These are phyloP conservation scores for Leucoraja erinaceus DNA, from an alignment of 2,113 vertebrate species.

Conservation along the genomic window DNA sequence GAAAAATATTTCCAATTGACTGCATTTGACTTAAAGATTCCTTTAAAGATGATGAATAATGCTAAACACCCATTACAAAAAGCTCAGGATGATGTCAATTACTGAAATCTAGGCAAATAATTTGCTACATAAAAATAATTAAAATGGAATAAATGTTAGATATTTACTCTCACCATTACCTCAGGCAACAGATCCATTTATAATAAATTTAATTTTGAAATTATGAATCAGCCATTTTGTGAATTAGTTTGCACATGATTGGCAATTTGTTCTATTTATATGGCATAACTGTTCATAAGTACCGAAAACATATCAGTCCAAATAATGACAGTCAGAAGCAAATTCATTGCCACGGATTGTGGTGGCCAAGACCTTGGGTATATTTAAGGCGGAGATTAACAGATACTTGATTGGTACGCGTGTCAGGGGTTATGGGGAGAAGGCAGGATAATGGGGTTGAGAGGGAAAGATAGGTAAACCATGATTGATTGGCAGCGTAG, in stretches of 20 bases:
- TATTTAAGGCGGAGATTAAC: no score
- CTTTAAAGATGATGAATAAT: not conserved
- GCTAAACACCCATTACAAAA: not conserved
- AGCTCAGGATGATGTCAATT: not conserved
- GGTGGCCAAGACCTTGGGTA: no score
- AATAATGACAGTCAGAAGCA: not conserved
- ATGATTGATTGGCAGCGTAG: no score
- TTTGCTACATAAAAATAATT: not conserved
- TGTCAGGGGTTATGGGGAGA: no score
- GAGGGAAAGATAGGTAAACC: no score
- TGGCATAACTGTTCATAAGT: not conserved
- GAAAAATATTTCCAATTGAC: not conserved
- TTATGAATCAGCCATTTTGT: not conserved
- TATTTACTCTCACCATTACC: not conserved
- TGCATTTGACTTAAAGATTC: not conserved
- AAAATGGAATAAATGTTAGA: not conserved
- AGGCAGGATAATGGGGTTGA: no score
- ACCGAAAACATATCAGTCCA: not conserved
- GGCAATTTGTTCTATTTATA: not conserved
- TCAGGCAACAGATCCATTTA: not conserved
- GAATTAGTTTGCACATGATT: not conserved
- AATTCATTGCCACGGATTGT: no score
- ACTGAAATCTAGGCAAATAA: slow-evolving; percentile 14
- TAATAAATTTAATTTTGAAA: not conserved
- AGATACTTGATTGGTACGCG: no score